These are phyloP conservation scores for Meganola albula DNA, from an alignment of 2,888 invertebrate species.

Conservation along the genomic window DNA sequence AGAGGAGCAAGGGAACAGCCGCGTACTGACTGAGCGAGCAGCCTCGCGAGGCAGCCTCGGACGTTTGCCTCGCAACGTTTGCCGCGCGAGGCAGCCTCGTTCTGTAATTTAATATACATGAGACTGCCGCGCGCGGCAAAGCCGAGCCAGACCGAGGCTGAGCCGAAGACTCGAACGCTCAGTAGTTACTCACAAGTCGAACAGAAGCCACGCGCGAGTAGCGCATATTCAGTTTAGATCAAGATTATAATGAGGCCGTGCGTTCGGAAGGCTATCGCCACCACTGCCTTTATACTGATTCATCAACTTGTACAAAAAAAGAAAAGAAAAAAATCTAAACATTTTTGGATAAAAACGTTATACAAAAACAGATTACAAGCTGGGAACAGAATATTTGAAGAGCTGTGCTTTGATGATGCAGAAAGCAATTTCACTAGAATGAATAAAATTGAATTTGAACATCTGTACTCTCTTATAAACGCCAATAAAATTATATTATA, in stretches of 20 bases:
- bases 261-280: background rate
- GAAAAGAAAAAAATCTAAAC: slow-evolving; percentile 7
- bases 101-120: too few relatives aligned
- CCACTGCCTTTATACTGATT: background rate
- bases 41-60: too few relatives aligned
- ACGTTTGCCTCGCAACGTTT: too few relatives aligned
- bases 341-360: slow-evolving; percentile 8
- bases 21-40: too few relatives aligned
- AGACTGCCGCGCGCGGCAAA: too few relatives aligned
- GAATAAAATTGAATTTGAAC: slow-evolving; percentile 12
- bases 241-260: background rate
- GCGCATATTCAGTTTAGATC: background rate
- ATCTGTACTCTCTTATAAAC: slow-evolving; percentile 13
- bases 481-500: slow-evolving; percentile 15
- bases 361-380: slow-evolving; percentile 13
- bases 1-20: too few relatives aligned
- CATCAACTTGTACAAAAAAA: background rate
- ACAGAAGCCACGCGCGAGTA: background rate
- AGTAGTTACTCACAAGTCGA: too few relatives aligned
- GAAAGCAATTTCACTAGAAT: slow-evolving; percentile 9
- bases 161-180: too few relatives aligned
- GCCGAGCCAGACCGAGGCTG: too few relatives aligned
- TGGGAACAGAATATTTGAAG: slow-evolving; percentile 17
- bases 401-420: slow-evolving; percentile 16
- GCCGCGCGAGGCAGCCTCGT: too few relatives aligned